A percentile compares a stretch with the other conserved stretches of the same genome.
phyloP scores from a whole-genome alignment of 2,888 invertebrate genomes.

The Graphium colonna region DNA sequence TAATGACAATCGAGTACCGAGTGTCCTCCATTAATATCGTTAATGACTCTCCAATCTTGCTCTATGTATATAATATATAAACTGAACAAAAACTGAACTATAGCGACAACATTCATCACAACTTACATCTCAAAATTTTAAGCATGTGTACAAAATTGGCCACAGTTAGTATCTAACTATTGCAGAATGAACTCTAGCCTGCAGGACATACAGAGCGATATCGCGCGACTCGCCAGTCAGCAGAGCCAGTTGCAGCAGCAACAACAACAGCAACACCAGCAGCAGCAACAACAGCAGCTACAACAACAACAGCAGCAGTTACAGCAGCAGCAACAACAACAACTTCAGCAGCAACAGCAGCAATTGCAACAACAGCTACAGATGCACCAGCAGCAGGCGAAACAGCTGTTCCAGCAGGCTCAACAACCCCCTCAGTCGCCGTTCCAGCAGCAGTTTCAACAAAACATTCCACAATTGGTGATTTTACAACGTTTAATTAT shows the following conservation, averaged over 20 bases:
- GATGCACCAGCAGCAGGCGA: slow-evolving; percentile 76
- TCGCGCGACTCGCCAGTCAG: slow-evolving; percentile 92
- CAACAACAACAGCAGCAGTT: slow-evolving; percentile 58
- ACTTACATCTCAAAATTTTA: not conserved
- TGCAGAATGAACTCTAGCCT: slow-evolving; percentile 94
- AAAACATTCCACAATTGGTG: slow-evolving; percentile 78
- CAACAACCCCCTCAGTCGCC: slow-evolving; percentile 68
- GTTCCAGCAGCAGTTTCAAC: slow-evolving; percentile 63
- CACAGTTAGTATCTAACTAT: slow-evolving; percentile 36
- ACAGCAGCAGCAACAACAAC: slow-evolving; percentile 76
- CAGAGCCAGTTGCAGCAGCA: slow-evolving; percentile 68
- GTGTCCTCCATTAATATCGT: too few species aligned
- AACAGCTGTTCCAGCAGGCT: slow-evolving; percentile 53
- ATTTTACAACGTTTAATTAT: slow-evolving; percentile 42
- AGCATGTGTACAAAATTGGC: slow-evolving; percentile 21
- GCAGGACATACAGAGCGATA: slow-evolving; percentile 96
- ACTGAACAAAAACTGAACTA: too few species aligned
- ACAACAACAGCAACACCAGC: slow-evolving; percentile 76
- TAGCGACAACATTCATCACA: too few species aligned
- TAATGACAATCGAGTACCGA: too few species aligned
- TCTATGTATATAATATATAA: too few species aligned
- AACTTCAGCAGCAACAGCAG: slow-evolving; percentile 51
- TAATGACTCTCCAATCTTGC: too few species aligned
- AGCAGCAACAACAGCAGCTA: slow-evolving; percentile 60
- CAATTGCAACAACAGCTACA: slow-evolving; percentile 56